A percentile compares a stretch with the other conserved stretches of the same genome.
phyloP scores from a whole-genome alignment of 2,113 vertebrate genomes.

The Acinonyx jubatus region DNA sequence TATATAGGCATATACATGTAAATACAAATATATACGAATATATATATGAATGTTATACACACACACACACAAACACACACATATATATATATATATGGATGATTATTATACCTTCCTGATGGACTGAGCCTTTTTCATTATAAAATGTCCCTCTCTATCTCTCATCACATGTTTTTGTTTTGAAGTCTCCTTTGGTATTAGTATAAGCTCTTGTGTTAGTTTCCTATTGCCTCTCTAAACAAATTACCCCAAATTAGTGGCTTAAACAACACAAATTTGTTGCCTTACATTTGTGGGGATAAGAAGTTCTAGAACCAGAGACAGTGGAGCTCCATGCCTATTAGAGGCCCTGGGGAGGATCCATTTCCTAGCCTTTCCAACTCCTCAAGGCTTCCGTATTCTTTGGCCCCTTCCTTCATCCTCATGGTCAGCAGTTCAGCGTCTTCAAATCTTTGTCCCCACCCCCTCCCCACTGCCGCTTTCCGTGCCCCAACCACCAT shows the following conservation, averaged over 20 bases:
- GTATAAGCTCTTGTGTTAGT: not conserved
- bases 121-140: not conserved
- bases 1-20: too few relatives aligned
- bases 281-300: not conserved
- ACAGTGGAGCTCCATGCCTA: not conserved
- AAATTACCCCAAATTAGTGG: not conserved
- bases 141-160: not conserved
- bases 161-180: not conserved
- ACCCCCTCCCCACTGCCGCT: constrained; percentile 26
- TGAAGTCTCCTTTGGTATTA: constrained; percentile 12
- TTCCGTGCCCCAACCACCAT: not conserved
- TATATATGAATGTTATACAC: not conserved
- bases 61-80: too few relatives aligned
- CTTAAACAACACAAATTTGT: not conserved
- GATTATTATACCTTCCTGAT: not conserved
- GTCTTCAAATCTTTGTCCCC: not conserved
- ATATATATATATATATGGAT: not conserved
- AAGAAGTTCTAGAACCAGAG: not conserved
- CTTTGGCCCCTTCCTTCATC: not conserved
- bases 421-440: too few relatives aligned
- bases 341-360: not conserved
- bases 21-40: too few relatives aligned
- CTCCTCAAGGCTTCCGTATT: not conserved
- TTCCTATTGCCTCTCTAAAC: not conserved
- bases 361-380: not conserved